These are phyloP conservation scores for Ficedula albicollis DNA, from an alignment of 2,797 vertebrate species.

Conservation along the genomic window DNA sequence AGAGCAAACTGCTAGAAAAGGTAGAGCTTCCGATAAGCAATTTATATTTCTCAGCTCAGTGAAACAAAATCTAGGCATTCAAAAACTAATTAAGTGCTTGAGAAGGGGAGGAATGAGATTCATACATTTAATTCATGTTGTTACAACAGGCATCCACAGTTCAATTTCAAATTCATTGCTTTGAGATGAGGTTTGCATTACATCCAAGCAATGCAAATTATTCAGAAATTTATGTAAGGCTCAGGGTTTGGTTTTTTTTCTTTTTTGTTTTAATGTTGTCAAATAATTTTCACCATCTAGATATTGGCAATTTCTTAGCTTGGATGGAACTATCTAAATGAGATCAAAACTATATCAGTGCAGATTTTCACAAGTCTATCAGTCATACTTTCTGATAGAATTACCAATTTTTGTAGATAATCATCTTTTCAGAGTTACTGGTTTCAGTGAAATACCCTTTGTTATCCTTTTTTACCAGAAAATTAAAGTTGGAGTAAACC, in stretches of 20 bases:
- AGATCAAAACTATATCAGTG: background rate
- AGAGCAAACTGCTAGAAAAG: background rate
- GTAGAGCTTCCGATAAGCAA: background rate
- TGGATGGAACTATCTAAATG: background rate
- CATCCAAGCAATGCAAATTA: background rate
- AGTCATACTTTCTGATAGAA: background rate
- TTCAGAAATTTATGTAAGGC: background rate
- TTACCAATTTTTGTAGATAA: background rate
- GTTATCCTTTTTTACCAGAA: background rate
- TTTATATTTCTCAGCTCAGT: background rate
- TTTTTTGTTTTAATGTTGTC: background rate
- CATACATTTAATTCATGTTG: background rate
- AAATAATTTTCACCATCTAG: background rate
- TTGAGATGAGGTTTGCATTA: background rate
- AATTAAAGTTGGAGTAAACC: background rate
- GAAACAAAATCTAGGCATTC: background rate
- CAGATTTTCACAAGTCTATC: background rate
- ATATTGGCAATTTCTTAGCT: background rate
- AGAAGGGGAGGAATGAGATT: conserved; percentile 3
- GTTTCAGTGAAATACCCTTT: background rate
- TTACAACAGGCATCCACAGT: background rate
- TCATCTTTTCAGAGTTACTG: background rate
- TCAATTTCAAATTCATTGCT: conserved; percentile 10
- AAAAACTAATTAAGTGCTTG: conserved; percentile 30
- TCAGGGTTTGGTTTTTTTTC: background rate